Base-by-base conservation (phyloP, 2,797 vertebrate species). In the Alosa sapidissima region DNA sequence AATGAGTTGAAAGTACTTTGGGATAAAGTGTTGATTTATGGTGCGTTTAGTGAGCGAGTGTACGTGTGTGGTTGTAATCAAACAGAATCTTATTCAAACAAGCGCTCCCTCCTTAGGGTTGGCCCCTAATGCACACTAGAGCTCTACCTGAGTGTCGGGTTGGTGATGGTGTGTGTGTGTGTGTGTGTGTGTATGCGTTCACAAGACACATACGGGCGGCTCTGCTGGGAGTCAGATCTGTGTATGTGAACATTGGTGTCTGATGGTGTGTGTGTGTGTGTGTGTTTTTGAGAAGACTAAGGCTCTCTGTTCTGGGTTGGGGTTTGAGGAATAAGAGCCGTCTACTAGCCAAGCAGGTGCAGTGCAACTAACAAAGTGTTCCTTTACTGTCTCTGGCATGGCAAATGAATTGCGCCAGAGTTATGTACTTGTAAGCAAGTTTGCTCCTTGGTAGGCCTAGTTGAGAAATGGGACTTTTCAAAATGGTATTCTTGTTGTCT, bases 401-500 rank as follows among this genome's bases (percentile, higher is more conserved):
- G 84, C 85, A 87, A 90, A 90, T 87, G 81, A 87, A 89, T 84
- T 87, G 83, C 86, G 82, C 55, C 78, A 81, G 84, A 87, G 82
- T 88, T 90, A 85, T 89, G 84, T 86, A 89, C 88, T 87, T 88
- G 88, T 90, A 91, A 91, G 89, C 90, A 91, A 88, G 86, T 91
- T 91, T 91, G 81, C 60, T 81, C 82, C 75, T 82, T 65, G 72
- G 83, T 82, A 85, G 87, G 78, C 84, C 81, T 83, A 88, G 86
- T 87, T 87, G 86, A 81, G 82, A 83, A 62, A 36, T 45, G 51
- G 83, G 83, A 51, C 19, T 58, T 81, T 81, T 83, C 45, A 58
- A 78, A 52, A 41, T 86, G 75, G 65, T 78, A 36, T 72, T 88
- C 84, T 86, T 89, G 84, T 89, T 89, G 87, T 89, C 86, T 89